Conservation (phyloP, 2,113 vertebrate genomes). For the Phodopus roborovskii region DNA sequence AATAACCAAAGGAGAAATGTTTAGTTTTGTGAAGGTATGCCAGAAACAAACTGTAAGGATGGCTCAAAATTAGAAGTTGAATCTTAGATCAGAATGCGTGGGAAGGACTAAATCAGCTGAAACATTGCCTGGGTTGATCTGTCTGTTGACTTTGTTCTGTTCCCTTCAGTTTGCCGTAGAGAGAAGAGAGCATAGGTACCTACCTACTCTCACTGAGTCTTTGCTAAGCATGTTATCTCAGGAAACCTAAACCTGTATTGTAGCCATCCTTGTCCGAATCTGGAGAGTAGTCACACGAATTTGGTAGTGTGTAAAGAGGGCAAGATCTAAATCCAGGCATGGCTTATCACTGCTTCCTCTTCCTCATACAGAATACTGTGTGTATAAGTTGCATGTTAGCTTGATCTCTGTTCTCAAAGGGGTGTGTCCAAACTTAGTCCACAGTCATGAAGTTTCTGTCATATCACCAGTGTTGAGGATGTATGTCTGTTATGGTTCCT, state of each 20-base stretch:
- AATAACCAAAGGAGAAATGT: slow-evolving; percentile 61
- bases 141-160: neutral
- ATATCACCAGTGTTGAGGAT: neutral
- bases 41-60: slow-evolving; percentile 63
- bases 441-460: neutral
- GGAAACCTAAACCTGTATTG: neutral
- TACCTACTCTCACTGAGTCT: neutral
- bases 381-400: neutral
- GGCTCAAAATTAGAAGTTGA: slow-evolving; percentile 40
- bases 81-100: slow-evolving; percentile 22
- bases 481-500: neutral
- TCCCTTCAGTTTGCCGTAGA: neutral
- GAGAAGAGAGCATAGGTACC: neutral
- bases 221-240: neutral
- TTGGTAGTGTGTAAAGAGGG: neutral
- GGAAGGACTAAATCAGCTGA: slow-evolving; percentile 15
- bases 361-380: neutral
- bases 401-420: neutral
- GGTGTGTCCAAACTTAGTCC: neutral
- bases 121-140: slow-evolving; percentile 39
- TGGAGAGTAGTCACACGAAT: neutral
- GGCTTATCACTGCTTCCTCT: neutral
- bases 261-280: neutral
- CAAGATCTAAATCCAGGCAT: neutral
- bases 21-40: slow-evolving; percentile 61